Evolutionary conservation across 2,888 invertebrate species (phyloP), one percentile per base, ranked within the genome.

Genomic region (Oligia strigilis): DNA sequence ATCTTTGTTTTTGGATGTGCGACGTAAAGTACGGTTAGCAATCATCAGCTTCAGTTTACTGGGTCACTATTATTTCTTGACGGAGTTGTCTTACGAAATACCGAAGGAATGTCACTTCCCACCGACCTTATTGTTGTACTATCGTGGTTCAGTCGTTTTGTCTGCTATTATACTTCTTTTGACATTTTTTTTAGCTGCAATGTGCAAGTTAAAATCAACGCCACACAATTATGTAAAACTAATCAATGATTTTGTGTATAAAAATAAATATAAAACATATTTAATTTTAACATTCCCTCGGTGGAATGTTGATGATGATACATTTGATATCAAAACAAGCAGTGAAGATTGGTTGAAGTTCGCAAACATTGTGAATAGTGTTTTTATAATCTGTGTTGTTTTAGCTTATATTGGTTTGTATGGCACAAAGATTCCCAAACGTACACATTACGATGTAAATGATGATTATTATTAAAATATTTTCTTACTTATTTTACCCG

Each of bases 81-180:
- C 81, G 4, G 85, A 89, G 1, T 81, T 94, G 23, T 83, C 80
- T 23, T 52, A 62, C 8, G 52, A 84, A 11, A 84, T 94, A 11
- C 94, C 95, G 0, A 90, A 82, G 9, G 29, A 72, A 55, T 19
- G 5, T 81, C 6, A 80, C 9, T 72, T 49, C 4, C 72, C 81
- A 29, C 95, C 95, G 0, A 84, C 77, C 0, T 83, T 95, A 49
- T 65, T 95, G 4, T 78, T 90, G 4, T 95, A 92, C 71, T 90
- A 92, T 23, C 87, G 91, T 3, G 87, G 87, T 0, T 95, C 94
- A 0, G 52, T 92, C 5, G 23, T 92, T 55, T 74, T 93, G 23
- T 92, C 91, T 0, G 29, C 83, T 0, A 40, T 90, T 8, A 75
- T 88, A 0, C 17, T 93, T 8, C 13, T 91, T 17, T 58, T 91